These are phyloP conservation scores for Squalus acanthias DNA, from an alignment of 2,797 vertebrate species.

Conservation along the genomic window DNA sequence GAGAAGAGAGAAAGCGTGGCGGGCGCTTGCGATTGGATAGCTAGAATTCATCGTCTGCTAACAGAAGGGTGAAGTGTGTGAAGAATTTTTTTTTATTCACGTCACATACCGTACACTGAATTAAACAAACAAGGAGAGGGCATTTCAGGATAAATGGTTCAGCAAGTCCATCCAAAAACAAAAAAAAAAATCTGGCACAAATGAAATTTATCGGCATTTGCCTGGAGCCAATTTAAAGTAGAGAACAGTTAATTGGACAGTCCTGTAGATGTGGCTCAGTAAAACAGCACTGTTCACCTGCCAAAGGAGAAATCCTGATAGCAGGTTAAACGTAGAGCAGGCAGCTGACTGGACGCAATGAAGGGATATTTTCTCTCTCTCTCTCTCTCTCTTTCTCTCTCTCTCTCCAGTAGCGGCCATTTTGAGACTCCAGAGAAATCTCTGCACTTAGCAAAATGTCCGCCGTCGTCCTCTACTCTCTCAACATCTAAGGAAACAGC, in stretches of 20 bases:
- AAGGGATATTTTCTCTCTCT: neutral
- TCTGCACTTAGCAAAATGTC: conserved; percentile 41
- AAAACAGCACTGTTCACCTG: conserved; percentile 22
- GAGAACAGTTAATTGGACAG: conserved; percentile 27
- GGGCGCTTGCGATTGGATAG: neutral
- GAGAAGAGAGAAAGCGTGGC: neutral
- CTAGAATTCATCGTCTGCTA: neutral
- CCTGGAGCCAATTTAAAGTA: conserved; percentile 28
- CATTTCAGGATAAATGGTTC: conserved; percentile 26
- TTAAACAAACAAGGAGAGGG: conserved; percentile 35
- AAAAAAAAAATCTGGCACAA: conserved; percentile 34
- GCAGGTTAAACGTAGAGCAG: conserved; percentile 24
- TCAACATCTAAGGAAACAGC: neutral
- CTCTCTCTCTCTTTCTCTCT: neutral
- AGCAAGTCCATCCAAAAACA: neutral
- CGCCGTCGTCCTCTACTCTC: conserved; percentile 12
- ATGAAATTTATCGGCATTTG: conserved; percentile 32
- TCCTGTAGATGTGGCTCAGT: conserved; percentile 12
- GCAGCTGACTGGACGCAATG: neutral
- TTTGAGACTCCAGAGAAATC: conserved; percentile 41
- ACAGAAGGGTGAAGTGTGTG: neutral
- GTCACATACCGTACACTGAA: neutral
- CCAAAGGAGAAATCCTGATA: conserved; percentile 25
- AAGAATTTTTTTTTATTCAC: neutral
- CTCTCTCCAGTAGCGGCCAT: conserved; percentile 42